Evolutionary conservation across 2,888 invertebrate genomes (phyloP).

Genomic region (Phytoseiulus persimilis): DNA sequence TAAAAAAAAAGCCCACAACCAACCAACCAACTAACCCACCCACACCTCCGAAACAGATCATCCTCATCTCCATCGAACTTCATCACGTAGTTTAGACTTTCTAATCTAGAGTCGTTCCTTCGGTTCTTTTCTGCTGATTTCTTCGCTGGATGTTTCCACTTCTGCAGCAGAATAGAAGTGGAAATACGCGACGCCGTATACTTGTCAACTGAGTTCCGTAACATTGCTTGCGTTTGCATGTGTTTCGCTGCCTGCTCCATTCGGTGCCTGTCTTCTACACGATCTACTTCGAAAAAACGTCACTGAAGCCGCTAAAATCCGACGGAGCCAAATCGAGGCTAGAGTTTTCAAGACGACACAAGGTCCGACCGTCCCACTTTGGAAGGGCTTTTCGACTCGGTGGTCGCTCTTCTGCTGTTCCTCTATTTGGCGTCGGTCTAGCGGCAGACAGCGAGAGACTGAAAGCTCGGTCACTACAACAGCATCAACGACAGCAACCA

Average conservation of each 20-base stretch:
- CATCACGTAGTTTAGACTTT: neutral
- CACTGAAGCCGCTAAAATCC: neutral
- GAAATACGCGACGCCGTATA: neutral
- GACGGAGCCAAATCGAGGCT: neutral
- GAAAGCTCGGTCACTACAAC: neutral
- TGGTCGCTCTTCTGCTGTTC: neutral
- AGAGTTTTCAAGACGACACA: neutral
- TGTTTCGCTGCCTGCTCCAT: neutral
- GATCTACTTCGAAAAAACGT: neutral
- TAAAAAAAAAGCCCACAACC: neutral
- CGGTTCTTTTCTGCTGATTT: neutral
- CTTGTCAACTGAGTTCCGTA: neutral
- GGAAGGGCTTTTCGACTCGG: neutral
- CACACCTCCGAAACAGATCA: neutral
- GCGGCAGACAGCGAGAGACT: neutral
- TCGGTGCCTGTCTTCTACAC: slow-evolving; percentile 5
- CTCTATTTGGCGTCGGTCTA: neutral
- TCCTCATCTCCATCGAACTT: neutral
- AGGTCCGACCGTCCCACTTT: neutral
- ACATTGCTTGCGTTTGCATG: neutral
- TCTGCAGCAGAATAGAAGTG: neutral
- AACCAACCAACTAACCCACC: neutral
- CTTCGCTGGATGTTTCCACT: neutral
- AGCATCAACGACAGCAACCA: neutral
- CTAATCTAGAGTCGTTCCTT: neutral